Evolutionary conservation across 2,113 vertebrate species (phyloP).

Genomic region (Trogon melanurus): DNA sequence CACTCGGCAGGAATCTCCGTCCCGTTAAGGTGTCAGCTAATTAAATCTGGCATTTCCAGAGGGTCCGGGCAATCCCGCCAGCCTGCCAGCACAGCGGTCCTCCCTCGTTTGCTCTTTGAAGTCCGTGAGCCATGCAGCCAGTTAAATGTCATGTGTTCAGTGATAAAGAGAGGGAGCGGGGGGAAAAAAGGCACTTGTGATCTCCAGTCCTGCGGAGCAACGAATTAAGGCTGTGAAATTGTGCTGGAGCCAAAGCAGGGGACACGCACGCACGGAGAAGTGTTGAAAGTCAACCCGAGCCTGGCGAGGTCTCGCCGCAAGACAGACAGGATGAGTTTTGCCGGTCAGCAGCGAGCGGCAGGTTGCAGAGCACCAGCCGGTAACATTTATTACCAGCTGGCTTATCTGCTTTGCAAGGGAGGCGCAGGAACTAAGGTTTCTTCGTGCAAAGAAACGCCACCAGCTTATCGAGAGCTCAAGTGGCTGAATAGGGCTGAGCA

Average conservation of each 20-base stretch:
- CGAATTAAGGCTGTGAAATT: neutral
- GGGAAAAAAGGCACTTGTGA: neutral
- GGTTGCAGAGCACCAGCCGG: fast-evolving
- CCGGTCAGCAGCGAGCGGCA: neutral
- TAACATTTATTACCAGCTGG: neutral
- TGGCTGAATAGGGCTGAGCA: neutral
- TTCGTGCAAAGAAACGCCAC: fast-evolving
- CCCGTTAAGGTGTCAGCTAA: neutral
- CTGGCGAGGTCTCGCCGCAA: neutral
- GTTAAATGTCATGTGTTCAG: neutral
- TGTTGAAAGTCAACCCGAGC: neutral
- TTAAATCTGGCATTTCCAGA: neutral
- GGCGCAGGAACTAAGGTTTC: neutral
- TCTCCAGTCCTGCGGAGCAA: neutral
- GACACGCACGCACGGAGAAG: fast-evolving
- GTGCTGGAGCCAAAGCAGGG: neutral
- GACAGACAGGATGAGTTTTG: neutral
- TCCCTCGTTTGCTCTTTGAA: neutral
- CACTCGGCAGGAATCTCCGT: neutral
- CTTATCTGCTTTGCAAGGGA: neutral
- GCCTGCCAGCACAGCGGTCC: neutral
- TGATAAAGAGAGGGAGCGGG: fast-evolving
- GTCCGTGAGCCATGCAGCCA: fast-evolving
- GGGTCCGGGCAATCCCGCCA: neutral
- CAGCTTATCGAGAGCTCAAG: neutral